Percentiles rank a stretch among this genome's conserved stretches.
These are phyloP conservation scores for Megaustenia siamemsis DNA, from an alignment of 2,888 invertebrate genomes.

Conservation along the genomic window DNA sequence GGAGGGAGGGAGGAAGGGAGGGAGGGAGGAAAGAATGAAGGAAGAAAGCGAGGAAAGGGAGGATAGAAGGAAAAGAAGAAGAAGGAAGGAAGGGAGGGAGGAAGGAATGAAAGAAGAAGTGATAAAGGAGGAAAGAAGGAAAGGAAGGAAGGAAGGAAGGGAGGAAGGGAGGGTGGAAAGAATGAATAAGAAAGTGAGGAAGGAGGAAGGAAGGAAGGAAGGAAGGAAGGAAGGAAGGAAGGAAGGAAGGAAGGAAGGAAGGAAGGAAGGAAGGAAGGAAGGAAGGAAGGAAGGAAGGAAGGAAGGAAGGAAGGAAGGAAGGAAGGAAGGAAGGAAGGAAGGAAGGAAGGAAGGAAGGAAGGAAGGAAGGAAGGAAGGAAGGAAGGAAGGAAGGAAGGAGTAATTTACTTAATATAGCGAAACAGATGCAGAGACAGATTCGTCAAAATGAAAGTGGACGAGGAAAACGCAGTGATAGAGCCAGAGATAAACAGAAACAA, in stretches of 20 bases:
- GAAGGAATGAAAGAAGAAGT: neutral
- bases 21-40: neutral
- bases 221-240: neutral
- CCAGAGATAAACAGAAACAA: too few species aligned
- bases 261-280: too few species aligned
- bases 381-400: slow-evolving; percentile 6
- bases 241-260: too few species aligned
- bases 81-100: neutral
- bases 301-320: neutral
- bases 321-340: slow-evolving; percentile 2
- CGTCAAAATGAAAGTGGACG: too few species aligned
- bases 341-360: neutral
- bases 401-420: neutral
- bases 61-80: too few species aligned
- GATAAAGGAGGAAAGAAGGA: neutral
- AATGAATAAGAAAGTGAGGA: neutral
- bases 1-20: slow-evolving; percentile 10
- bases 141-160: neutral
- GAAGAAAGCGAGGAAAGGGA: too few species aligned
- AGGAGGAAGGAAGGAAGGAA: neutral
- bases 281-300: too few species aligned
- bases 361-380: neutral
- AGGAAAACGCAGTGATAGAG: neutral
- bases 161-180: neutral
- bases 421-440: too few species aligned